Evolutionary conservation across 2,797 vertebrate species (phyloP), one percentile per base, ranked within the genome.

Genomic region (Periophthalmus magnuspinnatus): DNA sequence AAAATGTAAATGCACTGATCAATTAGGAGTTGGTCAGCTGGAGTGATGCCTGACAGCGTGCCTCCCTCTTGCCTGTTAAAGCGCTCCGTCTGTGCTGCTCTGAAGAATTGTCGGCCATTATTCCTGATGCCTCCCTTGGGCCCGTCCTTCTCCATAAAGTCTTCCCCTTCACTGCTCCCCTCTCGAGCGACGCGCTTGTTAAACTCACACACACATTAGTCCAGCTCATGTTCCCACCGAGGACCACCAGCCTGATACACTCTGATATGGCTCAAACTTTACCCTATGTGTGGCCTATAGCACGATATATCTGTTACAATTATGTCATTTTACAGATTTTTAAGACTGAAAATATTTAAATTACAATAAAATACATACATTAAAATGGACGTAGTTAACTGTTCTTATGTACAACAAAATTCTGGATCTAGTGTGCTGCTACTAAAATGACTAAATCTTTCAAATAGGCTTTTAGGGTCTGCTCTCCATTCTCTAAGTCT

Each of bases 131-230:
- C 74, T 90, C 88, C 86, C 86, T 36, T 70, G 84, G 82, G 90
- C 65, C 72, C 52, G 59, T 87, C 73, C 78, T 50, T 86, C 88
- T 88, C 84, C 78, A 86, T 89, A 90, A 91, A 90, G 79, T 86
- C 81, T 82, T 77, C 76, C 82, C 77, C 79, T 81, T 77, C 85
- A 72, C 76, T 71, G 82, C 81, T 79, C 79, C 84, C 77, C 72
- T 80, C 82, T 72, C 80, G 19, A 24, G 59, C 79, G 79, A 84
- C 76, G 80, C 81, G 87, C 89, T 89, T 91, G 88, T 91, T 92
- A 91, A 93, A 88, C 87, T 90, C 88, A 91, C 86, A 76, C 88
- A 84, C 75, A 84, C 84, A 89, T 91, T 90, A 83, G 84, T 88
- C 76, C 75, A 88, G 84, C 81, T 90, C 87, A 82, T 88, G 87